phyloP scores from a whole-genome alignment of 2,113 vertebrate species.

The Ameiurus melas region DNA sequence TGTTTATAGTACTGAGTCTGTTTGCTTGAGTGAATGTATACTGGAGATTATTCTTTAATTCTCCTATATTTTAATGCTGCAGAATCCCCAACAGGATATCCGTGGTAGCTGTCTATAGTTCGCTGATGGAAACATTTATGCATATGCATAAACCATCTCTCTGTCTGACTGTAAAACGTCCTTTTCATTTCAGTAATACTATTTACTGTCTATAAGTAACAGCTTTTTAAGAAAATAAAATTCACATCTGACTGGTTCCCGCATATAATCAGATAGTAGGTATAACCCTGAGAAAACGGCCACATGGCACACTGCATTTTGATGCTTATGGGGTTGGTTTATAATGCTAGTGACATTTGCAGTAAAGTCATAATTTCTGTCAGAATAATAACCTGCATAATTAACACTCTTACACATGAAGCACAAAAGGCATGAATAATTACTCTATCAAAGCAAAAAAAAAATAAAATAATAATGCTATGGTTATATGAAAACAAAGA shows the following conservation, averaged over 20 bases:
- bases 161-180: background rate
- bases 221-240: background rate
- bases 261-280: too few relatives aligned
- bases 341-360: background rate
- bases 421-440: background rate
- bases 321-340: background rate
- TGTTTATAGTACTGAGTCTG: background rate
- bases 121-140: background rate
- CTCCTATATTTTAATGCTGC: background rate
- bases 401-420: background rate
- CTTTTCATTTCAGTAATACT: conserved; percentile 11
- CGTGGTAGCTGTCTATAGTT: background rate
- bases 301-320: background rate
- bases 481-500: background rate
- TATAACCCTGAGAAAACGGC: background rate
- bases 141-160: background rate
- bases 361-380: background rate
- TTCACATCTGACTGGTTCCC: background rate
- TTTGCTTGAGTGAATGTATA: background rate
- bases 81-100: conserved; percentile 22
- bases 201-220: background rate
- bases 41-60: background rate
- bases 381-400: background rate
- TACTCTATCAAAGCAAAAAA: background rate
- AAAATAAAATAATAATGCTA: too few relatives aligned